Conservation (phyloP, 2,113 vertebrate species). For the Hyperoodon ampullatus region DNA sequence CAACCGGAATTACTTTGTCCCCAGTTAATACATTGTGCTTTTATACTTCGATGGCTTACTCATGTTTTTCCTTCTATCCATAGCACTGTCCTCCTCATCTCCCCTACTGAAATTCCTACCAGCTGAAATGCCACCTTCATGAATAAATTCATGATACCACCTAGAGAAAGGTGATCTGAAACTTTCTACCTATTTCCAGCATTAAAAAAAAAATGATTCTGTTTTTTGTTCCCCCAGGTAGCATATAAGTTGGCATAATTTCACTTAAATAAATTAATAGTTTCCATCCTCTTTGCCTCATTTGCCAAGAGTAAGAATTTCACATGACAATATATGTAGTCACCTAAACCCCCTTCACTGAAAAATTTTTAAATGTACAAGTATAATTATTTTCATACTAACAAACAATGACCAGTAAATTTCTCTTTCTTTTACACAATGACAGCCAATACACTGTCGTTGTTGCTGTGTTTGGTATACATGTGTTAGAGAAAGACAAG, state of each 20-base stretch:
- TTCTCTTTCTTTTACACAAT: neutral
- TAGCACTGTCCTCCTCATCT: neutral
- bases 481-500: neutral
- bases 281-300: neutral
- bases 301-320: slow-evolving; percentile 12
- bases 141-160: neutral
- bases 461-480: neutral
- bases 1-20: neutral
- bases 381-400: neutral
- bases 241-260: neutral
- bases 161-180: neutral
- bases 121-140: neutral
- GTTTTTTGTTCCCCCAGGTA: neutral
- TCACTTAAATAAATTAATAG: neutral
- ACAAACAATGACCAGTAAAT: neutral
- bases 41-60: neutral
- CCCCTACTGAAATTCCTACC: neutral
- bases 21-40: neutral
- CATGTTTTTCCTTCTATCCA: neutral
- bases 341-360: neutral
- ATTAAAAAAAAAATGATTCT: neutral
- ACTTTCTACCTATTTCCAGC: neutral
- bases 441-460: neutral
- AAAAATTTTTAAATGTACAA: neutral
- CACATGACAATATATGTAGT: neutral